A percentile compares a stretch with the other conserved stretches of the same genome.
Evolutionary conservation across 2,888 invertebrate genomes (phyloP).

Genomic region (Capitulum mitella): DNA sequence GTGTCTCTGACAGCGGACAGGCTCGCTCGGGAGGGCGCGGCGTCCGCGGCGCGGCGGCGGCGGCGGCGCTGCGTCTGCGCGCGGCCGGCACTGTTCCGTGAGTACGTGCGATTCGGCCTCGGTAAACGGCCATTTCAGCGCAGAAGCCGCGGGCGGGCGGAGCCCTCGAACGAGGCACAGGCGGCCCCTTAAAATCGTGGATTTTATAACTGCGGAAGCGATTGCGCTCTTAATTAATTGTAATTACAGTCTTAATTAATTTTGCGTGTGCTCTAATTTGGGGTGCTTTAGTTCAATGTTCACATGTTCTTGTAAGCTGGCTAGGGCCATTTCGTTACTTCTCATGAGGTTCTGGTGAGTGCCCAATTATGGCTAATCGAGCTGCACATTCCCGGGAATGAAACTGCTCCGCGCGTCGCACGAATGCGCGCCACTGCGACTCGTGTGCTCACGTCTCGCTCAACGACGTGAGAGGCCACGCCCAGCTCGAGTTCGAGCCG

Average conservation of each 20-base stretch:
- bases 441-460: too few relatives aligned
- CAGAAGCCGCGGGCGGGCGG: too few relatives aligned
- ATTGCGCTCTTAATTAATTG: background rate
- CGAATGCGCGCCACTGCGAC: too few relatives aligned
- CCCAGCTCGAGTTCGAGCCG: too few relatives aligned
- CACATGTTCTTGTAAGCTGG: background rate
- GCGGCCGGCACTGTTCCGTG: too few relatives aligned
- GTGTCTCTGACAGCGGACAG: too few relatives aligned
- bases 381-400: background rate
- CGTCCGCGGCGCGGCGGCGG: too few relatives aligned
- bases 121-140: too few relatives aligned
- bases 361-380: background rate
- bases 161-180: background rate
- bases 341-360: background rate
- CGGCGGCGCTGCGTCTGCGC: too few relatives aligned
- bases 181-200: background rate
- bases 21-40: too few relatives aligned
- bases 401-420: background rate
- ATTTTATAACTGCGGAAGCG: background rate
- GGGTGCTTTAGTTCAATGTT: background rate
- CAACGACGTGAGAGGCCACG: too few relatives aligned
- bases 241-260: background rate
- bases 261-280: background rate
- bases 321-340: background rate
- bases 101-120: background rate